These are phyloP conservation scores for Himalopsyche anomala DNA, from an alignment of 2,888 invertebrate genomes.

Conservation along the genomic window DNA sequence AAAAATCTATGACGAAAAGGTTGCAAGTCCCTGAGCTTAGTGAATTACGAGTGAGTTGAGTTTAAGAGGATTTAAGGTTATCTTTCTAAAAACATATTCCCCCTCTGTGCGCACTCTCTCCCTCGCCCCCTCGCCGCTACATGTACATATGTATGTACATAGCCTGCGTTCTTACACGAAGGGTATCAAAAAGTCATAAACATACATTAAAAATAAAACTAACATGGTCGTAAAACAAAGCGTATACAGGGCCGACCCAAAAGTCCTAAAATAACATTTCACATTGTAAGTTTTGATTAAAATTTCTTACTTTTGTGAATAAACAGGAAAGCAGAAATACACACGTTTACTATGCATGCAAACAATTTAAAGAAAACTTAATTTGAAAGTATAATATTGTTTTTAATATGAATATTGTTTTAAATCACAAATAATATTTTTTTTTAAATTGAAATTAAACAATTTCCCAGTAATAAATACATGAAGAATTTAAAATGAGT, in stretches of 20 bases:
- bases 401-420: too few relatives aligned
- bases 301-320: neutral
- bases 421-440: too few relatives aligned
- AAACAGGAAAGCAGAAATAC: neutral
- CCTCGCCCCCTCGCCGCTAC: neutral
- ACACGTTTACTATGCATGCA: neutral
- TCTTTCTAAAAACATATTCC: conserved; percentile 24
- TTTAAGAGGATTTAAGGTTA: conserved; percentile 22
- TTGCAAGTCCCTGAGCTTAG: neutral
- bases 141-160: neutral
- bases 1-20: neutral
- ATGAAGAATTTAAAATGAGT: too few relatives aligned
- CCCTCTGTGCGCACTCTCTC: neutral
- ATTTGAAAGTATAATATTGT: too few relatives aligned
- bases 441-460: too few relatives aligned
- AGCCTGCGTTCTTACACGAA: neutral
- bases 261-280: conserved; percentile 29
- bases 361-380: too few relatives aligned
- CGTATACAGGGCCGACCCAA: neutral
- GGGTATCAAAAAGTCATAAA: conserved; percentile 24
- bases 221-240: conserved; percentile 15
- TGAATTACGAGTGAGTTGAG: conserved; percentile 8
- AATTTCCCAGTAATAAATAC: too few relatives aligned
- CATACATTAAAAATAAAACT: conserved; percentile 29
- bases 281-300: neutral